Conservation (phyloP, 2,888 invertebrate genomes). For the Lasioglossum villosulum region DNA sequence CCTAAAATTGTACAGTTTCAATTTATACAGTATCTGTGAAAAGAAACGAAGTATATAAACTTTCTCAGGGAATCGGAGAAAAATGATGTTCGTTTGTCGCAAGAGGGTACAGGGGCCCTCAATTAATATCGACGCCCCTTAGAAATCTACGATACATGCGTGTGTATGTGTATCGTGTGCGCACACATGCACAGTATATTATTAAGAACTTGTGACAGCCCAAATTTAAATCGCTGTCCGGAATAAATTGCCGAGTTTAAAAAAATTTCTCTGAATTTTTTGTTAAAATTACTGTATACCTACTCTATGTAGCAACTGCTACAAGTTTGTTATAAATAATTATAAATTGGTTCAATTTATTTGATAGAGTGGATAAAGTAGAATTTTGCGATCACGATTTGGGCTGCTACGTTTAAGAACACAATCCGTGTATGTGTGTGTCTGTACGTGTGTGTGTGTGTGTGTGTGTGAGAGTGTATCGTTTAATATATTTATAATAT, state of each 20-base stretch:
- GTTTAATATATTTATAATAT: conserved; percentile 64
- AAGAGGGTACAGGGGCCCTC: conserved; percentile 14
- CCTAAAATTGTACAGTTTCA: conserved; percentile 83
- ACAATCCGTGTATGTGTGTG: conserved; percentile 53
- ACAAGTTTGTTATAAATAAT: background rate
- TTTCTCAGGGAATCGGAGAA: conserved; percentile 35
- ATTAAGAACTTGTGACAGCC: conserved; percentile 34
- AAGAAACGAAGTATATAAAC: conserved; percentile 62
- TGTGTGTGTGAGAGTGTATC: conserved; percentile 22
- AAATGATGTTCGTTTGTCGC: conserved; percentile 20
- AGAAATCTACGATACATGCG: conserved; percentile 37
- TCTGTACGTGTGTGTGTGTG: conserved; percentile 43
- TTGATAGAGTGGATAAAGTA: background rate
- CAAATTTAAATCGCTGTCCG: conserved; percentile 25
- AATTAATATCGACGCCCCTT: conserved; percentile 16
- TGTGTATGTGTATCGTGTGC: conserved; percentile 10
- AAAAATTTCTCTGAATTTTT: background rate
- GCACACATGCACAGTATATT: conserved; percentile 31
- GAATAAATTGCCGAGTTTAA: background rate
- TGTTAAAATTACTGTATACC: background rate
- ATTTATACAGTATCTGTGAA: conserved; percentile 71
- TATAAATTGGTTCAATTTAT: background rate
- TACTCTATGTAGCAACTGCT: background rate
- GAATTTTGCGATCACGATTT: conserved; percentile 19
- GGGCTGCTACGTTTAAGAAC: conserved; percentile 43